These are phyloP conservation scores for Sarcophaga carnaria DNA, from an alignment of 2,888 invertebrate species.

Conservation along the genomic window DNA sequence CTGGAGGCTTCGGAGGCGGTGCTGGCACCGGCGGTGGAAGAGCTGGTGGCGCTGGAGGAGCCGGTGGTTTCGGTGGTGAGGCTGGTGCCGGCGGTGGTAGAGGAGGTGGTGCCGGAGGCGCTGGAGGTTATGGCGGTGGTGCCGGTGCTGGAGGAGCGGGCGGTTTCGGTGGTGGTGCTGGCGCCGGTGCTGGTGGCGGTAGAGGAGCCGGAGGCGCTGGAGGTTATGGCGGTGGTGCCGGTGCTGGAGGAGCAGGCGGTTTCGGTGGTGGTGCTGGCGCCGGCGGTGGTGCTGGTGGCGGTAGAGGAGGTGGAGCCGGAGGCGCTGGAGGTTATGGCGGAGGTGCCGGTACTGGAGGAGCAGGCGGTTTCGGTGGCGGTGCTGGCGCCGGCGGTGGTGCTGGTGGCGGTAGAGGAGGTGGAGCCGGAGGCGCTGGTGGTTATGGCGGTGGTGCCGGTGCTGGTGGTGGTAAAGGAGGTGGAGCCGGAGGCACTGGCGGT, in stretches of 20 bases:
- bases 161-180: constrained; percentile 69
- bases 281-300: constrained; percentile 73
- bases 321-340: constrained; percentile 73
- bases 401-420: constrained; percentile 69
- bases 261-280: constrained; percentile 73
- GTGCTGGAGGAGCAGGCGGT: constrained; percentile 67
- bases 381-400: constrained; percentile 53
- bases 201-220: constrained; percentile 64
- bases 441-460: constrained; percentile 48
- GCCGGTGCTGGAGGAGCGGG: constrained; percentile 64
- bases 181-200: constrained; percentile 55
- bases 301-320: constrained; percentile 71
- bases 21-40: constrained; percentile 73
- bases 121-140: constrained; percentile 44
- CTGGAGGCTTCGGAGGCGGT: constrained; percentile 64
- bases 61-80: constrained; percentile 69
- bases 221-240: constrained; percentile 54
- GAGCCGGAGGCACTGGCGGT: constrained; percentile 60
- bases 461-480: constrained; percentile 53
- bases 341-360: constrained; percentile 66
- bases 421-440: constrained; percentile 68
- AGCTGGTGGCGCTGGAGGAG: constrained; percentile 74
- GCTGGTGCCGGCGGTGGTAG: constrained; percentile 56
- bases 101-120: constrained; percentile 34
- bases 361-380: constrained; percentile 65